phyloP scores from a whole-genome alignment of 2,888 invertebrate species.

The Zelleria hepariella region DNA sequence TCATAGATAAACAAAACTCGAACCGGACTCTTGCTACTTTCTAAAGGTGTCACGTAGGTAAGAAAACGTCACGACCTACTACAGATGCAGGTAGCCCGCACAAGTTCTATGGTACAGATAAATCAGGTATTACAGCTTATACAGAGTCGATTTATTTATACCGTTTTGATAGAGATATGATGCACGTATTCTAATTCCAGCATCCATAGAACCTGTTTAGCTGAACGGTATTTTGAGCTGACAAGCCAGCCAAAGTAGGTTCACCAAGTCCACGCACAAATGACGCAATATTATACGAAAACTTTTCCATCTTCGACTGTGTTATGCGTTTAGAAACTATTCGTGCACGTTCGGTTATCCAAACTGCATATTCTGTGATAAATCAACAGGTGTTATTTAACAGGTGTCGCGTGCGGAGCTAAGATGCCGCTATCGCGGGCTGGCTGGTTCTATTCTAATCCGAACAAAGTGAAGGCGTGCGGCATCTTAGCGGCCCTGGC shows the following conservation, averaged over 20 bases:
- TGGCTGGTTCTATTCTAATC: background rate
- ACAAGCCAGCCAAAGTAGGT: background rate
- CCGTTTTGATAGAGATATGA: background rate
- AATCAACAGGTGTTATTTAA: background rate
- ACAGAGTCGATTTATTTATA: background rate
- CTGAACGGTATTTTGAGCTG: background rate
- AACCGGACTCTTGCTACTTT: too few species aligned
- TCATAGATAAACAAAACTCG: too few species aligned
- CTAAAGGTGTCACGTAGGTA: too few species aligned
- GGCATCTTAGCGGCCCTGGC: slow-evolving; percentile 34
- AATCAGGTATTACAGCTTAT: background rate
- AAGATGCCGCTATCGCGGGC: slow-evolving; percentile 9
- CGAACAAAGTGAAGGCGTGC: background rate
- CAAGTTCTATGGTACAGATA: background rate
- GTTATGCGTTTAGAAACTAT: background rate
- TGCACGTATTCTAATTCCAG: background rate
- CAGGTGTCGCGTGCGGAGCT: slow-evolving; percentile 12
- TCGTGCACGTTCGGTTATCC: background rate
- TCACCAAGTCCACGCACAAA: background rate
- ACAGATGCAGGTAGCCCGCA: background rate
- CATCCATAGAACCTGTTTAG: background rate
- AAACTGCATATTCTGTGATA: background rate
- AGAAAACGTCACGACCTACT: too few species aligned
- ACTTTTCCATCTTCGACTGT: background rate
- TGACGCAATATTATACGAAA: background rate